phyloP scores from a whole-genome alignment of 2,113 vertebrate genomes.

The Pampusana beccarii region DNA sequence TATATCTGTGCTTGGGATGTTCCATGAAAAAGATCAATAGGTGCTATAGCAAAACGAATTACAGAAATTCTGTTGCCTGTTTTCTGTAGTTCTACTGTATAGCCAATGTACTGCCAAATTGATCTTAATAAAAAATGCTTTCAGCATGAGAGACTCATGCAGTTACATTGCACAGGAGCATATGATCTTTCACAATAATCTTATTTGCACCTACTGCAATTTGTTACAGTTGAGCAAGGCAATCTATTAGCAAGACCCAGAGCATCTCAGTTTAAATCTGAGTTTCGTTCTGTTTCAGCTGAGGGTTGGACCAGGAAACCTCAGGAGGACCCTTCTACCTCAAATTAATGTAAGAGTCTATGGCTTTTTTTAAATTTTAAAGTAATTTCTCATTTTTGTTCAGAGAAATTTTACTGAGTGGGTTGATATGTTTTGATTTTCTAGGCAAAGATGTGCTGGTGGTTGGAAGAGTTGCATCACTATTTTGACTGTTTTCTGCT shows the following conservation, averaged over 20 bases:
- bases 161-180: background rate
- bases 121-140: background rate
- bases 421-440: background rate
- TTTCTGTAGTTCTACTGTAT: background rate
- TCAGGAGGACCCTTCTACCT: background rate
- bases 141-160: background rate
- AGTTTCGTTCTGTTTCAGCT: background rate
- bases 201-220: background rate
- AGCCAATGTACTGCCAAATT: background rate
- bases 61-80: background rate
- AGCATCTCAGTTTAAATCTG: background rate
- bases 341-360: background rate
- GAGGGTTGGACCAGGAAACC: background rate
- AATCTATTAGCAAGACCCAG: background rate
- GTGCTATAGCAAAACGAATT: accelerated
- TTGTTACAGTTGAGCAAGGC: background rate
- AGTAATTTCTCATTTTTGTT: background rate
- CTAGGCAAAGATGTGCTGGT: background rate
- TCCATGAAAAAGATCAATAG: background rate
- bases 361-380: background rate
- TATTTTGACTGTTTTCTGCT: background rate
- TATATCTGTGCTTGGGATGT: background rate
- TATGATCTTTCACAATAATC: background rate
- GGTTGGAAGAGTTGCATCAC: background rate
- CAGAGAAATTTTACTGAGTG: background rate